Evolutionary conservation across 2,113 vertebrate species (phyloP).

Genomic region (Smithornis capensis): DNA sequence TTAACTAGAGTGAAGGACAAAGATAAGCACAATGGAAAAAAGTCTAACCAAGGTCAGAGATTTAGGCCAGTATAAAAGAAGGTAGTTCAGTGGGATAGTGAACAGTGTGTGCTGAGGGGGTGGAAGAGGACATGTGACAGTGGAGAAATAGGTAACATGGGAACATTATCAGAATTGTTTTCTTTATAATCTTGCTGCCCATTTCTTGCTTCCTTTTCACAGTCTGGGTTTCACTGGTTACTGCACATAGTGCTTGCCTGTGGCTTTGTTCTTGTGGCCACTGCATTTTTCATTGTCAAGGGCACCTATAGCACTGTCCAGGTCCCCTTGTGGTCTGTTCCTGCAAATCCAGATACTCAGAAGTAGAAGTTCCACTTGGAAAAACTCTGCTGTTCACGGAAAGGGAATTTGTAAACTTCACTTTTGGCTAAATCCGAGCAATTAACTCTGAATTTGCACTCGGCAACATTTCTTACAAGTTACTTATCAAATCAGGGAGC

Average conservation of each 20-base stretch:
- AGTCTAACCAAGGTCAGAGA: neutral
- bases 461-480: neutral
- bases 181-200: neutral
- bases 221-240: neutral
- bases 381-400: neutral
- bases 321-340: neutral
- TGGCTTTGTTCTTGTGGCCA: neutral
- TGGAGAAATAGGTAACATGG: neutral
- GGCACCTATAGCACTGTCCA: neutral
- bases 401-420: neutral
- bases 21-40: neutral
- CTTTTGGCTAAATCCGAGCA: neutral
- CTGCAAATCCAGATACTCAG: neutral
- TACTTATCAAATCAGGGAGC: neutral
- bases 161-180: neutral
- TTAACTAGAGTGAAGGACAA: neutral
- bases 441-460: conserved; percentile 12
- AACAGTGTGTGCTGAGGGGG: neutral
- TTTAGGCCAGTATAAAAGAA: neutral
- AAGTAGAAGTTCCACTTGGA: neutral
- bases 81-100: neutral
- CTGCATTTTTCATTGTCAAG: conserved; percentile 23
- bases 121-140: neutral
- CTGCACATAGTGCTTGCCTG: neutral
- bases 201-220: neutral